Evolutionary conservation across 2,888 invertebrate species (phyloP).

Genomic region (Xestia c-nigrum): DNA sequence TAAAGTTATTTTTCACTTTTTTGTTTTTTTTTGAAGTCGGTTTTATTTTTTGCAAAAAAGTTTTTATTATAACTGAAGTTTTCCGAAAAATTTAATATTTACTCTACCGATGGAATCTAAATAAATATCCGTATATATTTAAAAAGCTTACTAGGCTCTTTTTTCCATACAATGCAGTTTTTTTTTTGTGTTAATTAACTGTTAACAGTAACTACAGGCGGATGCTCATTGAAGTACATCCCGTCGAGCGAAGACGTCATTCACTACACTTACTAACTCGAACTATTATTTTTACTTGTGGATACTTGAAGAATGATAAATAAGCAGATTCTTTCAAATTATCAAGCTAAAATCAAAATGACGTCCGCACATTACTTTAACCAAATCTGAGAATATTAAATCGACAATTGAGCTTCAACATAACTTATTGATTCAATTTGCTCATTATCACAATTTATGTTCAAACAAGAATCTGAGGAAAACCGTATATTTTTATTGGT

Average conservation of each 20-base stretch:
- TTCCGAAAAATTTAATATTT: no score
- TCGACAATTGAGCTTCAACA: background rate
- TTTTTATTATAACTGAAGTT: no score
- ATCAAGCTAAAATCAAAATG: background rate
- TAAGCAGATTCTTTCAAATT: background rate
- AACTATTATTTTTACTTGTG: background rate
- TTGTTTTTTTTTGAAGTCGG: no score
- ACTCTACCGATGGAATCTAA: no score
- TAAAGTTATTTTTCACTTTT: no score
- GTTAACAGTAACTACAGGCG: slow-evolving; percentile 2
- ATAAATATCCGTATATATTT: no score
- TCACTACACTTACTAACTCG: background rate
- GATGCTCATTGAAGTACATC: slow-evolving; percentile 35
- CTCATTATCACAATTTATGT: slow-evolving; percentile 28
- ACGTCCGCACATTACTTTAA: background rate
- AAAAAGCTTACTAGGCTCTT: background rate
- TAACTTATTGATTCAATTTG: slow-evolving; percentile 30
- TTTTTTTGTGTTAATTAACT: background rate
- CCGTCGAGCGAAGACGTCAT: slow-evolving; percentile 7
- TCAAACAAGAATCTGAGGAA: slow-evolving; percentile 14
- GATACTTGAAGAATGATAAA: background rate
- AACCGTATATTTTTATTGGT: slow-evolving; percentile 40
- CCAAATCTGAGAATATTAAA: background rate
- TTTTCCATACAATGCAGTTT: background rate
- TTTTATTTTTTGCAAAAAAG: no score